Evolutionary conservation across 1,140 invertebrate genomes (phyloP), one percentile per base, ranked within the genome.

Genomic region (Procambarus virginalis): DNA sequence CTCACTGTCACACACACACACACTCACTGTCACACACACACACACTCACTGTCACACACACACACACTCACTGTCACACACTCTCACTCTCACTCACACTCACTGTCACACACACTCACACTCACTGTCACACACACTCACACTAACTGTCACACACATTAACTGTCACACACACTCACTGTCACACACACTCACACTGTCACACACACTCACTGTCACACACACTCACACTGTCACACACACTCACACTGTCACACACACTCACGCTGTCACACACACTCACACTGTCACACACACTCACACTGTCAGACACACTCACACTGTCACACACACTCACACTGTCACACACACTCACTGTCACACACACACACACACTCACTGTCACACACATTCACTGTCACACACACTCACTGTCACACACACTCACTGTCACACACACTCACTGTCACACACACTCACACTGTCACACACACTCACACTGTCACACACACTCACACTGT

Each of bases 301-400:
- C 64, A 68, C 64, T 68, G 64, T 68, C 10, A 68, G 10, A 68
- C n/a, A 68, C 64, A 68, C 64, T 12, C 64, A 68, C 64, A 68
- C 64, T 12, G 10, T 12, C 64, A 68, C 64, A 68, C 64, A 68
- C 64, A 68, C 64, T 12, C 64, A 68, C 64, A 12, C 10, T 68
- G 64, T 12, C 64, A 68, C 64, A 68, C 64, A 68, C 64, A 68
- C 64, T 12, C 64, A 68, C 64, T 68, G 64, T 68, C 10, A 68
- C 64, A 68, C 64, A 68, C 64, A 68, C 64, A 68, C 64, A 68
- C 64, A n/a, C n/a, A n/a, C n/a, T n/a, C n/a, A n/a, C n/a, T 12
- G 10, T 12, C 64, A 12, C 10, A 12, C 10, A 68, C 64, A n/a
- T n/a, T n/a, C n/a, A n/a, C n/a, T n/a, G n/a, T n/a, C n/a, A n/a